Evolutionary conservation across 2,888 invertebrate genomes (phyloP).

Genomic region (Standfussiana lucernea): DNA sequence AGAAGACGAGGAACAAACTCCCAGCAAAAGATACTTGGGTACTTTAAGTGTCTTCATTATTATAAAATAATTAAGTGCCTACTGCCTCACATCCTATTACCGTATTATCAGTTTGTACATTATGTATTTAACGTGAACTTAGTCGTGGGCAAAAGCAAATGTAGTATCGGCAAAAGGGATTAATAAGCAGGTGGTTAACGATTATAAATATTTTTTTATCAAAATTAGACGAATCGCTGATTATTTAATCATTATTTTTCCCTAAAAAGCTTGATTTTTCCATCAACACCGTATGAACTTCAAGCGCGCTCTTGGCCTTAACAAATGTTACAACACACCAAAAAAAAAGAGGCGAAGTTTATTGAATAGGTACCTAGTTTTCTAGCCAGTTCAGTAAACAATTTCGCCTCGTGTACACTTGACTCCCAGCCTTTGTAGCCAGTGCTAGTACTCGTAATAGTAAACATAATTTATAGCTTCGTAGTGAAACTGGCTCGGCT

Average conservation of each 20-base stretch:
- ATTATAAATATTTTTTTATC: too few species aligned
- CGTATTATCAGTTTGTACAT: slow-evolving; percentile 17
- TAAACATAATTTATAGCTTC: slow-evolving; percentile 28
- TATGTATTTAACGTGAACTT: slow-evolving; percentile 2
- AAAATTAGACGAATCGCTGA: background rate
- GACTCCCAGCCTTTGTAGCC: background rate
- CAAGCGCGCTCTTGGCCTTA: too few species aligned
- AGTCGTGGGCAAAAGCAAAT: background rate
- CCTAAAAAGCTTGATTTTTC: background rate
- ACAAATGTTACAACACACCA: background rate
- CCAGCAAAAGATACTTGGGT: too few species aligned
- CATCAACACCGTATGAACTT: background rate
- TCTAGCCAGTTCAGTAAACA: background rate
- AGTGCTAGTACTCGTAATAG: slow-evolving; percentile 16
- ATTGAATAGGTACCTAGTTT: background rate
- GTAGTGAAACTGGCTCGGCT: slow-evolving; percentile 38
- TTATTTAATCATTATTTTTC: background rate
- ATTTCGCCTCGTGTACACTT: background rate
- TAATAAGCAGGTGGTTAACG: background rate
- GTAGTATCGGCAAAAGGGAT: background rate
- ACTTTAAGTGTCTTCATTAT: background rate
- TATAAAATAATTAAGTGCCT: background rate
- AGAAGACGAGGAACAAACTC: too few species aligned
- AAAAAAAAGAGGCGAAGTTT: background rate
- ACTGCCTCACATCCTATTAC: background rate